phyloP scores from a whole-genome alignment of 2,888 invertebrate genomes.

The Timema cristinae region DNA sequence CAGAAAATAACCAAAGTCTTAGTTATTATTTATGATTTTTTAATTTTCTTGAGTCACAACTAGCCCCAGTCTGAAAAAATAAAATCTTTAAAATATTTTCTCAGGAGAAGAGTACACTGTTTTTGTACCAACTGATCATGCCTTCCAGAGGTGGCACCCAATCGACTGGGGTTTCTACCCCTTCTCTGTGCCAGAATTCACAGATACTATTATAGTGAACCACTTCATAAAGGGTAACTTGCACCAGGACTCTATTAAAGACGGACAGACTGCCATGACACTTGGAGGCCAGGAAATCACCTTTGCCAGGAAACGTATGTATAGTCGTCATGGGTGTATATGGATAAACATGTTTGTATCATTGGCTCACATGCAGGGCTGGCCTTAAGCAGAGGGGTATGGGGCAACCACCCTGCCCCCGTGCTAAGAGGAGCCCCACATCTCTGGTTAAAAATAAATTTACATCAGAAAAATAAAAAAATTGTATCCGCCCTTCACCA shows the following conservation, averaged over 20 bases:
- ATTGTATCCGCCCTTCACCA: too few relatives aligned
- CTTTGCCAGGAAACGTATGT: constrained; percentile 57
- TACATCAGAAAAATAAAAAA: not conserved
- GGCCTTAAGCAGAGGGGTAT: too few relatives aligned
- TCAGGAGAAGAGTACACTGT: constrained; percentile 57
- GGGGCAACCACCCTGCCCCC: not conserved
- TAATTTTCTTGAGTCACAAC: too few relatives aligned
- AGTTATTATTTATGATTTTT: too few relatives aligned
- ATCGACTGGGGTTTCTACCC: constrained; percentile 68
- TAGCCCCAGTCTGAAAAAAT: too few relatives aligned
- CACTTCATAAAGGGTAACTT: constrained; percentile 57
- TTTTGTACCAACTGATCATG: constrained; percentile 60
- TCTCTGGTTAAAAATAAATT: not conserved
- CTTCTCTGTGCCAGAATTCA: constrained; percentile 61
- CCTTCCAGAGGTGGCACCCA: constrained; percentile 64
- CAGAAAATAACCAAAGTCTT: too few relatives aligned
- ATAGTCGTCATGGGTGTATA: constrained; percentile 21
- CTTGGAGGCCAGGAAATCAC: constrained; percentile 56
- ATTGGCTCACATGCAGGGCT: too few relatives aligned
- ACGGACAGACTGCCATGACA: constrained; percentile 53
- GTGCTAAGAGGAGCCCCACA: not conserved
- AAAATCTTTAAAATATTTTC: constrained; percentile 15
- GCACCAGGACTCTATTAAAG: constrained; percentile 53
- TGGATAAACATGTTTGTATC: too few relatives aligned
- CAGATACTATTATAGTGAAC: constrained; percentile 57